phyloP scores from a whole-genome alignment of 2,888 invertebrate species.

The Scaptomyza caliginosa region DNA sequence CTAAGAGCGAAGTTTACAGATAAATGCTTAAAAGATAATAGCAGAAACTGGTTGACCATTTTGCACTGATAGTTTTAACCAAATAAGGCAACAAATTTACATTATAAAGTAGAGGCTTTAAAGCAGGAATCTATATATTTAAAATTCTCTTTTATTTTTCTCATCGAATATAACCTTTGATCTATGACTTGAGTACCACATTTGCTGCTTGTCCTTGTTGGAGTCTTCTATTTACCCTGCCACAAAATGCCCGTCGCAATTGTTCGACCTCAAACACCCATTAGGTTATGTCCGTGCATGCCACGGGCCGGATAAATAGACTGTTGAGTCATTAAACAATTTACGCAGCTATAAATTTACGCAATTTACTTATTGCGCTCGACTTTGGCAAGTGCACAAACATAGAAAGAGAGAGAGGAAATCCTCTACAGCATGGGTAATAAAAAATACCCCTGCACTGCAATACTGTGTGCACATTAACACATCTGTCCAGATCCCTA shows the following conservation, averaged over 20 bases:
- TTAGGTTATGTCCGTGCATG: conserved; percentile 68
- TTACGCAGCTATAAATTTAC: conserved; percentile 80
- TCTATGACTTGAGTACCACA: background rate
- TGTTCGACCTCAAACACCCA: conserved; percentile 45
- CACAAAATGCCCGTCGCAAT: conserved; percentile 12
- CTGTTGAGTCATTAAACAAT: conserved; percentile 79
- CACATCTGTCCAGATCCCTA: conserved; percentile 73
- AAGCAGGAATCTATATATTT: too few relatives aligned
- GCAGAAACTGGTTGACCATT: background rate
- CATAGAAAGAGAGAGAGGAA: conserved; percentile 14
- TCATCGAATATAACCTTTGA: background rate
- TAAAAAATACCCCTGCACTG: conserved; percentile 71
- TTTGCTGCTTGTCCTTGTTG: background rate
- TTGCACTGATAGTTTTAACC: too few relatives aligned
- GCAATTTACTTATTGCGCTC: conserved; percentile 80
- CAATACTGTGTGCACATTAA: conserved; percentile 53
- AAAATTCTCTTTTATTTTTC: background rate
- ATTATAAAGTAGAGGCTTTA: too few relatives aligned
- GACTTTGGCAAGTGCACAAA: conserved; percentile 36
- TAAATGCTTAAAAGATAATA: conserved; percentile 48
- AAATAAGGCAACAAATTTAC: too few relatives aligned
- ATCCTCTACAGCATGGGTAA: conserved; percentile 50
- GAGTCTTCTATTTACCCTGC: conserved; percentile 5
- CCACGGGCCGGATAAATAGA: conserved; percentile 65
- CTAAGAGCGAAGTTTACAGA: conserved; percentile 62